phyloP scores from a whole-genome alignment of 2,113 vertebrate genomes.

The Pterocles gutturalis region DNA sequence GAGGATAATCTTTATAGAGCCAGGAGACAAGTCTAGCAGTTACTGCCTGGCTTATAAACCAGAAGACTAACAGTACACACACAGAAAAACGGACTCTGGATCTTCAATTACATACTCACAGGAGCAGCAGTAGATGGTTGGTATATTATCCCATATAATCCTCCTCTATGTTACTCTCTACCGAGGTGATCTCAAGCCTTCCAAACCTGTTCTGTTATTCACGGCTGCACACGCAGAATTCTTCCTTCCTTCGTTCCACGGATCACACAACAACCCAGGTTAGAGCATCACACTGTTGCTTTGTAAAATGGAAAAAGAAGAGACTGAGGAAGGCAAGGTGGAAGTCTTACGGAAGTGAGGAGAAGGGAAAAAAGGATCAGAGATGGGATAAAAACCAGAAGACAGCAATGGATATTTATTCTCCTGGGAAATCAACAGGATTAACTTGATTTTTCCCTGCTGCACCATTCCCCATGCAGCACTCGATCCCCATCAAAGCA shows the following conservation, averaged over 20 bases:
- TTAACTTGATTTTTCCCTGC: not conserved
- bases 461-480: rapidly evolving
- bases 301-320: not conserved
- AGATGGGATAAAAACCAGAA: not conserved
- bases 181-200: not conserved
- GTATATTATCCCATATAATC: not conserved
- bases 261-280: not conserved
- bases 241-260: no score
- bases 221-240: rapidly evolving
- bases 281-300: not conserved
- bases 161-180: not conserved
- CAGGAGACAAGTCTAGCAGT: not conserved
- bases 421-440: not conserved
- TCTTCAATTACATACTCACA: not conserved
- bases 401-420: rapidly evolving
- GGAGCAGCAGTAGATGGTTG: not conserved
- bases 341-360: not conserved
- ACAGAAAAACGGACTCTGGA: not conserved
- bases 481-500: rapidly evolving
- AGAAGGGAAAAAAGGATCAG: not conserved
- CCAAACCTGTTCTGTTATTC: not conserved
- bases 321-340: not conserved
- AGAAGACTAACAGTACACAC: not conserved
- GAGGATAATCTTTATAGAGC: not conserved
- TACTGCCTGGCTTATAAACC: not conserved